phyloP scores from a whole-genome alignment of 2,797 vertebrate species.

The Centropyge bicolor region DNA sequence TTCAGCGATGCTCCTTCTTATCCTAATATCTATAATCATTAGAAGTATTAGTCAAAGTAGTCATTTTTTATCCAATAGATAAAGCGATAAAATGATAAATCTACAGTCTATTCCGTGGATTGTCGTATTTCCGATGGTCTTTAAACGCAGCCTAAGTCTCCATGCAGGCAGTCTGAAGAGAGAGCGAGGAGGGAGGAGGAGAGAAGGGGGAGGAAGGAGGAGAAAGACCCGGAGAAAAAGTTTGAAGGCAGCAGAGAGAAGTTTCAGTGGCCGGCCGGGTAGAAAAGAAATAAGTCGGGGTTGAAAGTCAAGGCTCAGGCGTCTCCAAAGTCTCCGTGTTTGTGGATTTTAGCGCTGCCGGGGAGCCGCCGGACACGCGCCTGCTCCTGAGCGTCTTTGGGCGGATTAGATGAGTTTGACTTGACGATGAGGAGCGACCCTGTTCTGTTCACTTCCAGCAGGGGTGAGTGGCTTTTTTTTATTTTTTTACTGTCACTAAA shows the following conservation, averaged over 20 bases:
- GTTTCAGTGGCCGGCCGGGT: slow-evolving; percentile 44
- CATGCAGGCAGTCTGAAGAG: slow-evolving; percentile 41
- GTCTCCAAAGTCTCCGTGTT: background rate
- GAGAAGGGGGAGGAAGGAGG: slow-evolving; percentile 20
- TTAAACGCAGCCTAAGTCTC: slow-evolving; percentile 47
- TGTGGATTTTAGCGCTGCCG: slow-evolving; percentile 49
- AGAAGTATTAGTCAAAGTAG: too few relatives aligned
- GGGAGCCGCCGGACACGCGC: slow-evolving; percentile 65
- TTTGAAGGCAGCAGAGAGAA: slow-evolving; percentile 58
- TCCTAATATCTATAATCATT: too few relatives aligned
- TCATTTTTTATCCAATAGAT: background rate
- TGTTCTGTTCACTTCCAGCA: slow-evolving; percentile 83
- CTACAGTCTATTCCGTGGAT: background rate
- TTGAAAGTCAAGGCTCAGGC: background rate
- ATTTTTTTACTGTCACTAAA: background rate
- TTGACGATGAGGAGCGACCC: slow-evolving; percentile 86
- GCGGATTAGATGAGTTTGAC: slow-evolving; percentile 76
- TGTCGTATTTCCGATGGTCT: slow-evolving; percentile 7
- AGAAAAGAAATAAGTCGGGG: slow-evolving; percentile 22
- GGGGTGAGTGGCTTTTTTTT: slow-evolving; percentile 80
- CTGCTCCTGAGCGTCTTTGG: slow-evolving; percentile 48
- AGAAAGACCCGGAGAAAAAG: slow-evolving; percentile 51
- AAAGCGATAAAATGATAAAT: background rate
- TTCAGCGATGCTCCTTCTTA: too few relatives aligned
- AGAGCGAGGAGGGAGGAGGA: slow-evolving; percentile 31